Percentiles rank a stretch among this genome's conserved stretches.
Evolutionary conservation across 2,888 invertebrate species (phyloP).

Genomic region (Lepidocyrtoides sp.): DNA sequence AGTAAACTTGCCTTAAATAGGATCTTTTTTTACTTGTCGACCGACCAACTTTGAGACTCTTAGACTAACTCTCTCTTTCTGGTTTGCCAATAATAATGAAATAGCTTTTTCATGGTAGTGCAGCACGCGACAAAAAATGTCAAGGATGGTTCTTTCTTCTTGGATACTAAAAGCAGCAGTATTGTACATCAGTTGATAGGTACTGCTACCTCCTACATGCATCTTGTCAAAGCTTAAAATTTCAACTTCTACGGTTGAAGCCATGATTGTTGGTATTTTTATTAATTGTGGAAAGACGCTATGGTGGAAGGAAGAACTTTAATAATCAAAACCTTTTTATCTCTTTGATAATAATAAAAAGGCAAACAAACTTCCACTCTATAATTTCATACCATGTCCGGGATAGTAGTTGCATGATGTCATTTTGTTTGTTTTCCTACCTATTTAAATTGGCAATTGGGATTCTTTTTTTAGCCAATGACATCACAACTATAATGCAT

Average conservation of each 20-base stretch:
- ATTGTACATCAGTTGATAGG: too few relatives aligned
- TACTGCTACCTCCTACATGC: too few relatives aligned
- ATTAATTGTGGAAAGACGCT: neutral
- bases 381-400: too few relatives aligned
- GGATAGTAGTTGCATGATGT: too few relatives aligned
- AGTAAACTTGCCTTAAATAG: neutral
- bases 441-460: too few relatives aligned
- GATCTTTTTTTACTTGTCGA: neutral
- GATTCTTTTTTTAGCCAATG: too few relatives aligned
- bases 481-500: too few relatives aligned
- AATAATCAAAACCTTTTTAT: too few relatives aligned
- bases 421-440: too few relatives aligned
- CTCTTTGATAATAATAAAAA: too few relatives aligned
- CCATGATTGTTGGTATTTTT: neutral
- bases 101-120: slow-evolving; percentile 58
- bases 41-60: neutral
- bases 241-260: neutral
- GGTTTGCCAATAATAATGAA: neutral
- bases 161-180: neutral
- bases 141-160: slow-evolving; percentile 52
- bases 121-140: slow-evolving; percentile 74
- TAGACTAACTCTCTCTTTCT: too few relatives aligned
- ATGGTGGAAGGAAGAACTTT: neutral
- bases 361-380: too few relatives aligned
- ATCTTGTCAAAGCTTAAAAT: neutral